Conservation (phyloP, 1,140 invertebrate species). For the Heliothis subflexa region DNA sequence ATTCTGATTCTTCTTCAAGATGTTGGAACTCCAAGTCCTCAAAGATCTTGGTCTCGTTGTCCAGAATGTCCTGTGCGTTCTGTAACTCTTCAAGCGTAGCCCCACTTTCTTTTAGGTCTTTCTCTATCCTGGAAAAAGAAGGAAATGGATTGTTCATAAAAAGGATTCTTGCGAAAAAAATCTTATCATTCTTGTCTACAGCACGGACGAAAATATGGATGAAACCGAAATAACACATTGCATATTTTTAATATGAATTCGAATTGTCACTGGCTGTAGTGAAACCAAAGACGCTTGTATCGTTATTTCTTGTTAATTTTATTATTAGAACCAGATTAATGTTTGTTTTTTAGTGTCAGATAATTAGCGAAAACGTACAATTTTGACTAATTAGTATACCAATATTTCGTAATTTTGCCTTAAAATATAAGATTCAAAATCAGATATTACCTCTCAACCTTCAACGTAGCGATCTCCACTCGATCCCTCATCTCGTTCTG, state of each 20-base stretch:
- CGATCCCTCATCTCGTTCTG: constrained; percentile 88
- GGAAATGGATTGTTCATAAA: neutral
- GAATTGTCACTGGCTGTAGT: no score
- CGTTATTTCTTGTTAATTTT: no score
- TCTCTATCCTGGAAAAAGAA: constrained; percentile 82
- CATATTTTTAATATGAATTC: no score
- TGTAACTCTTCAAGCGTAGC: constrained; percentile 88
- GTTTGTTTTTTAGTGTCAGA: no score
- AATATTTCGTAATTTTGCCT: no score
- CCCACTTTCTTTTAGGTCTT: constrained; percentile 85
- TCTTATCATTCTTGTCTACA: neutral
- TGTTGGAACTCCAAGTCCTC: constrained; percentile 98
- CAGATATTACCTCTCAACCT: constrained; percentile 73
- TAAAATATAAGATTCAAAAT: neutral
- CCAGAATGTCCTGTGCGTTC: constrained; percentile 89
- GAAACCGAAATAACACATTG: no score
- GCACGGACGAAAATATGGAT: no score
- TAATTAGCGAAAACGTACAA: no score
- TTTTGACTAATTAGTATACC: no score
- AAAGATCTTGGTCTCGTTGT: constrained; percentile 92
- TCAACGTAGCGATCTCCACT: constrained; percentile 85
- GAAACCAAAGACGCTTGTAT: no score
- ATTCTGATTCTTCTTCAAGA: constrained; percentile 95
- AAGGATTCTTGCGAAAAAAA: neutral
- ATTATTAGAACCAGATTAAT: no score